These are phyloP conservation scores for Hypomesus transpacificus DNA, from an alignment of 2,113 vertebrate genomes.

Conservation along the genomic window DNA sequence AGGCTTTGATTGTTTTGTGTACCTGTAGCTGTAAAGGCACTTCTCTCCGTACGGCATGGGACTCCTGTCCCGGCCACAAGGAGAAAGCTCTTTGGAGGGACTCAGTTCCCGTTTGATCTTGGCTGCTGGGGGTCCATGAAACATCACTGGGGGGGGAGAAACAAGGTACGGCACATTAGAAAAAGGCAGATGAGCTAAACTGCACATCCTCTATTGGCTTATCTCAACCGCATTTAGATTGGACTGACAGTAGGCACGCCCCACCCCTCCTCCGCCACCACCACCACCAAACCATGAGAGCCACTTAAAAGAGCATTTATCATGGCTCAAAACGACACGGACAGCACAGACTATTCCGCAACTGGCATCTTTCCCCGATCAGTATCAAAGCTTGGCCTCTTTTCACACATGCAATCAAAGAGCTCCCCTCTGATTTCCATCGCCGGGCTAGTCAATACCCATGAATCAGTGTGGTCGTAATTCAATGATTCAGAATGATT, in stretches of 20 bases:
- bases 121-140: constrained; percentile 87
- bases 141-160: constrained; percentile 78
- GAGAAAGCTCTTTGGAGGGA: constrained; percentile 83
- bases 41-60: constrained; percentile 90
- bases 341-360: constrained; percentile 42
- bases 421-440: constrained; percentile 63
- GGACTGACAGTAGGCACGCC: constrained; percentile 6
- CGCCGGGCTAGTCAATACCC: constrained; percentile 59
- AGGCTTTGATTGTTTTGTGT: constrained; percentile 3
- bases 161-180: constrained; percentile 37
- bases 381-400: constrained; percentile 36
- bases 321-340: constrained; percentile 43
- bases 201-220: constrained; percentile 58
- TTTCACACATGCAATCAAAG: constrained; percentile 55
- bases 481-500: constrained; percentile 74
- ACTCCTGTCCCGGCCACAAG: constrained; percentile 87
- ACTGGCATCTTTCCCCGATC: constrained; percentile 40
- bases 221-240: constrained; percentile 52
- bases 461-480: constrained; percentile 74
- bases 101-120: constrained; percentile 96
- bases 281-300: constrained; percentile 3
- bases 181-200: constrained; percentile 48
- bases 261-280: too few relatives aligned
- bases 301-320: constrained; percentile 64
- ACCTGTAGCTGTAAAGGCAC: constrained; percentile 99